Conservation (phyloP, 1,140 invertebrate genomes). For the Trichonephila clavipes region DNA sequence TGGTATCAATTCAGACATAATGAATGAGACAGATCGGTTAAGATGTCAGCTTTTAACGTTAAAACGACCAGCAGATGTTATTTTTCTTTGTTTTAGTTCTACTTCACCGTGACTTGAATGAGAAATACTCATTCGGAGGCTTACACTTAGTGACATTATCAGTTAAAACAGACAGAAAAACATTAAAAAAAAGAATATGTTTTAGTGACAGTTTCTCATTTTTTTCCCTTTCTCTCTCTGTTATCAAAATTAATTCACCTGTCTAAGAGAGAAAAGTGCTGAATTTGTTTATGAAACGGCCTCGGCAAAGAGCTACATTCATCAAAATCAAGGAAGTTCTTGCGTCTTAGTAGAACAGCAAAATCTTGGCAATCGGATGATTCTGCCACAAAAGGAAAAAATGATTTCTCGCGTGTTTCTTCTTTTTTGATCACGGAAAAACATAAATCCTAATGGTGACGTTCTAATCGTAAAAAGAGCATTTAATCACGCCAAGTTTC, state of each 20-base stretch:
- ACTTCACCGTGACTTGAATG: neutral
- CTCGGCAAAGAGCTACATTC: neutral
- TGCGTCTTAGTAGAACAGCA: neutral
- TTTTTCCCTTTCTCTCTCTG: neutral
- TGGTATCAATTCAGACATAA: neutral
- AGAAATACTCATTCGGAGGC: neutral
- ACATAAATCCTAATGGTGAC: neutral
- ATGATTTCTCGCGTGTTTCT: neutral
- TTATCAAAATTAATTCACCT: neutral
- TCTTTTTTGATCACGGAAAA: neutral
- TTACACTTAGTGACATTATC: neutral
- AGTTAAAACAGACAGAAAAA: neutral
- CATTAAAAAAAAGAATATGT: neutral
- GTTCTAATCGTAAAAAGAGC: conserved; percentile 14
- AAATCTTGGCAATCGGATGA: conserved; percentile 11
- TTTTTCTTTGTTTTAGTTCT: neutral
- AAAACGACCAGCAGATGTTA: neutral
- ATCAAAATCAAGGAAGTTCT: conserved; percentile 47
- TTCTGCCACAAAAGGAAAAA: neutral
- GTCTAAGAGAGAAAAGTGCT: neutral
- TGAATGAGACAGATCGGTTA: neutral
- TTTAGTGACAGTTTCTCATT: neutral
- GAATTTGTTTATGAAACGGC: conserved; percentile 30
- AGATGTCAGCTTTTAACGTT: neutral
- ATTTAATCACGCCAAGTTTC: neutral